A percentile compares a stretch with the other conserved stretches of the same genome.
These are phyloP conservation scores for Stramonita haemastoma DNA, from an alignment of 2,888 invertebrate genomes.

Conservation along the genomic window DNA sequence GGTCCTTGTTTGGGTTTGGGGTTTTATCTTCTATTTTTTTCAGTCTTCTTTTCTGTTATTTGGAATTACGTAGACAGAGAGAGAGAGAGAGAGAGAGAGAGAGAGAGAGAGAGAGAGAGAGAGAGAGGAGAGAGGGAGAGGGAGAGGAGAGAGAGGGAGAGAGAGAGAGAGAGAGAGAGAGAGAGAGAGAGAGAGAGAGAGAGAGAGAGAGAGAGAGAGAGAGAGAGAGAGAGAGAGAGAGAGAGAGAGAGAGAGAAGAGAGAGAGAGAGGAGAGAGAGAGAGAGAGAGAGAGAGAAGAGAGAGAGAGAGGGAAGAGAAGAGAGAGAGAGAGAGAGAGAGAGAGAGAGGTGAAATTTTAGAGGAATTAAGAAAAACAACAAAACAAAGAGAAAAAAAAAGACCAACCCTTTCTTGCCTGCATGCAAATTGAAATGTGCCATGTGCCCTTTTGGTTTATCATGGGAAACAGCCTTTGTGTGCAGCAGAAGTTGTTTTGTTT, in stretches of 20 bases:
- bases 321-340: slow-evolving; percentile 1
- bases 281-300: neutral
- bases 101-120: neutral
- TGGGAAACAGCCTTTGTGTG: too few relatives aligned
- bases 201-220: neutral
- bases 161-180: neutral
- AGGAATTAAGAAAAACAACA: too few relatives aligned
- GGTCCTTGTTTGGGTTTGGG: too few relatives aligned
- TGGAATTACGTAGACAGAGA: neutral
- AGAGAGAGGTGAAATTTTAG: neutral
- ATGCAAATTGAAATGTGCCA: too few relatives aligned
- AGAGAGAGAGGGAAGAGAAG: neutral
- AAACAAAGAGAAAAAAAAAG: too few relatives aligned
- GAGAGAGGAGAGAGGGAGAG: neutral
- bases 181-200: neutral
- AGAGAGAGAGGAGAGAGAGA: neutral
- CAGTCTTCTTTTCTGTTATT: too few relatives aligned
- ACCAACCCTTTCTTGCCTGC: too few relatives aligned
- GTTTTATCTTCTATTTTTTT: too few relatives aligned
- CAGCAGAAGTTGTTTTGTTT: too few relatives aligned
- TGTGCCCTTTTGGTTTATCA: too few relatives aligned
- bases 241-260: neutral
- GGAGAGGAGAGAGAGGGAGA: neutral
- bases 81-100: neutral
- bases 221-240: slow-evolving; percentile 10